Evolutionary conservation across 2,888 invertebrate genomes (phyloP).

Genomic region (Caenorhabditis doughertyi): DNA sequence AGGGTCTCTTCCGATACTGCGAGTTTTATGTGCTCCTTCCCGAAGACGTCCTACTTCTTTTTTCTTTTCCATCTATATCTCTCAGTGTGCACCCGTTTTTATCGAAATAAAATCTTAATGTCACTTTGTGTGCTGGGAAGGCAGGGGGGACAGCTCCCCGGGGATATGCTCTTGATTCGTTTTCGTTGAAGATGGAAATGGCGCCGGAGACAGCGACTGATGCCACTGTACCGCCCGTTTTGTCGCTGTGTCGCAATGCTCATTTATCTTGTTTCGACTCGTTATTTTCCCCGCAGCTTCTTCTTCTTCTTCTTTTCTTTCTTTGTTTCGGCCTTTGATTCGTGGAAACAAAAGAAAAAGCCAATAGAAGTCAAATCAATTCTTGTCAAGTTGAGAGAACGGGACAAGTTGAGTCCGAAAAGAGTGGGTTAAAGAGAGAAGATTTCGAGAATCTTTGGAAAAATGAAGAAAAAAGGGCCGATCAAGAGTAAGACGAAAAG

Average conservation of each 20-base stretch:
- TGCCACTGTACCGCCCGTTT: slow-evolving; percentile 44
- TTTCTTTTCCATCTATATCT: slow-evolving; percentile 27
- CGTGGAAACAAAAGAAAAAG: slow-evolving; percentile 23
- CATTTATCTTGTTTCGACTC: slow-evolving; percentile 56
- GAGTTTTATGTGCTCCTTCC: slow-evolving; percentile 47
- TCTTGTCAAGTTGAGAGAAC: slow-evolving; percentile 52
- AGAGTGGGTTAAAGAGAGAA: not conserved
- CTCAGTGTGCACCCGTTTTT: slow-evolving; percentile 53
- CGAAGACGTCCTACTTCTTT: slow-evolving; percentile 16
- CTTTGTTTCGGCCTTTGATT: slow-evolving; percentile 24
- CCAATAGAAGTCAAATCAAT: slow-evolving; percentile 48
- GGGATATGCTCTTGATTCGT: slow-evolving; percentile 61
- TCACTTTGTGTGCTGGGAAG: slow-evolving; percentile 55
- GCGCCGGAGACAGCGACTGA: not conserved
- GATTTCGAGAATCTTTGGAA: not conserved
- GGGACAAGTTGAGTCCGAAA: slow-evolving; percentile 39
- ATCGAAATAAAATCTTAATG: slow-evolving; percentile 69
- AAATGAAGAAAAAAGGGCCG: not conserved
- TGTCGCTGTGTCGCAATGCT: slow-evolving; percentile 43
- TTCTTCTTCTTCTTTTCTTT: slow-evolving; percentile 7
- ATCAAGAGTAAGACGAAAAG: not conserved
- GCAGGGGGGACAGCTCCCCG: slow-evolving; percentile 47
- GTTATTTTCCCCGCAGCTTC: slow-evolving; percentile 20
- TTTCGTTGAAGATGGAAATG: slow-evolving; percentile 33
- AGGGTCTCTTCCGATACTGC: slow-evolving; percentile 12